These are phyloP conservation scores for Stegostoma tigrinum DNA, from an alignment of 2,113 vertebrate genomes.

Conservation along the genomic window DNA sequence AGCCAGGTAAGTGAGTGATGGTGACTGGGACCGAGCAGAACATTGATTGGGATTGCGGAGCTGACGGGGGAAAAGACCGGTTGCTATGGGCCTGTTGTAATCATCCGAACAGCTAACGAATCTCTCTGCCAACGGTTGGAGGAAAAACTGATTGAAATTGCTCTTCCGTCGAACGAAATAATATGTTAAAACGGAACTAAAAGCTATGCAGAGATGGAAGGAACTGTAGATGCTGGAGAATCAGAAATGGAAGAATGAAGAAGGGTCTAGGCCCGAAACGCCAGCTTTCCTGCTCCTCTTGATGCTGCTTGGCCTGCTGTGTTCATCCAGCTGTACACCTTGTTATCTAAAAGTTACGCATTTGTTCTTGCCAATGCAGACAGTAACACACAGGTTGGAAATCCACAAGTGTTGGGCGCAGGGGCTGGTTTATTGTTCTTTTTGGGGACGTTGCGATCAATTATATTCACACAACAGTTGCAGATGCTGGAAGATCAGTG, in stretches of 20 bases:
- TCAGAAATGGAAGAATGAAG: too few species aligned
- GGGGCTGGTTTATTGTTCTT: neutral
- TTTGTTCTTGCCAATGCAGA: neutral
- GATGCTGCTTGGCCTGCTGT: too few species aligned
- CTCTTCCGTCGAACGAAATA: too few species aligned
- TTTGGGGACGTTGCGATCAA: neutral
- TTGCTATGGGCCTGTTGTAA: neutral
- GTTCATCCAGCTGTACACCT: too few species aligned
- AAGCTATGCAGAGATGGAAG: neutral
- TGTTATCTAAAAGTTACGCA: neutral
- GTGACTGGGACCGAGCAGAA: neutral
- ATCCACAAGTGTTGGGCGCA: neutral
- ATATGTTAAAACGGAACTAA: neutral
- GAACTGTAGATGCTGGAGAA: too few species aligned
- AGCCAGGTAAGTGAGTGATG: neutral
- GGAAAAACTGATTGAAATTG: neutral
- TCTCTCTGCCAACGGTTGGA: neutral
- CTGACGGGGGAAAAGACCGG: neutral
- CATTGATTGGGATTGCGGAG: neutral
- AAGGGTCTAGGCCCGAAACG: too few species aligned
- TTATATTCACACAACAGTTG: neutral
- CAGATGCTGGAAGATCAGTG: too few species aligned
- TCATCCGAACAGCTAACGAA: neutral
- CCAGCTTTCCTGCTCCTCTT: too few species aligned
- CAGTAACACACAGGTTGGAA: neutral